Conservation (phyloP, 2,113 vertebrate genomes). For the Plotosus lineatus region DNA sequence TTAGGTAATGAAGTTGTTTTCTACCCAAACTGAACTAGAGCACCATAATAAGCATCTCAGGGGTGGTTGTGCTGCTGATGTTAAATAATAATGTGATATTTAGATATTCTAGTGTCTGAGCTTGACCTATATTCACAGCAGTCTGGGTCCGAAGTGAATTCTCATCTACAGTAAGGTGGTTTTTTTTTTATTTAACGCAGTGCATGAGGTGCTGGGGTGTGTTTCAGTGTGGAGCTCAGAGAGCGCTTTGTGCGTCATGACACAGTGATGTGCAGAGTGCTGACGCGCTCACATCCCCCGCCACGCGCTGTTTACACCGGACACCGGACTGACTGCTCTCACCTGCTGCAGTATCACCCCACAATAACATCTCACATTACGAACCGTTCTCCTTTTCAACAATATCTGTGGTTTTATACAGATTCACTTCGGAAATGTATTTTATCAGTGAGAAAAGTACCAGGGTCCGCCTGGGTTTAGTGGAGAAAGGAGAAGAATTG, state of each 20-base stretch:
- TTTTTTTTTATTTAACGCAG: background rate
- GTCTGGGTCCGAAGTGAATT: background rate
- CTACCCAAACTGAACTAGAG: too few relatives aligned
- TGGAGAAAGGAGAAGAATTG: background rate
- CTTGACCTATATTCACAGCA: background rate
- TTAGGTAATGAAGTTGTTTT: too few relatives aligned
- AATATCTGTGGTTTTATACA: too few relatives aligned
- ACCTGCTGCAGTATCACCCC: background rate
- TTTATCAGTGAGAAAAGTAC: background rate
- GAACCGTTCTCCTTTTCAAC: background rate
- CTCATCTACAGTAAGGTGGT: too few relatives aligned
- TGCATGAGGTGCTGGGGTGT: background rate
- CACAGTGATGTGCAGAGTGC: conserved; percentile 1
- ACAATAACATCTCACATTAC: background rate
- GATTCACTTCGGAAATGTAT: background rate
- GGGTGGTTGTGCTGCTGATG: background rate
- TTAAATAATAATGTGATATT: background rate
- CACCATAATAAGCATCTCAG: background rate
- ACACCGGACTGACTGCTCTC: background rate
- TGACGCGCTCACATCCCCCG: background rate
- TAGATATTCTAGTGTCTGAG: background rate
- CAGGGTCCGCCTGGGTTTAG: background rate
- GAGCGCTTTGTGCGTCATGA: conserved; percentile 21
- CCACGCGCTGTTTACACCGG: background rate
- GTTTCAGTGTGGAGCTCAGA: background rate